phyloP scores from a whole-genome alignment of 2,113 vertebrate genomes.

The Ptilorrhoa leucosticta region DNA sequence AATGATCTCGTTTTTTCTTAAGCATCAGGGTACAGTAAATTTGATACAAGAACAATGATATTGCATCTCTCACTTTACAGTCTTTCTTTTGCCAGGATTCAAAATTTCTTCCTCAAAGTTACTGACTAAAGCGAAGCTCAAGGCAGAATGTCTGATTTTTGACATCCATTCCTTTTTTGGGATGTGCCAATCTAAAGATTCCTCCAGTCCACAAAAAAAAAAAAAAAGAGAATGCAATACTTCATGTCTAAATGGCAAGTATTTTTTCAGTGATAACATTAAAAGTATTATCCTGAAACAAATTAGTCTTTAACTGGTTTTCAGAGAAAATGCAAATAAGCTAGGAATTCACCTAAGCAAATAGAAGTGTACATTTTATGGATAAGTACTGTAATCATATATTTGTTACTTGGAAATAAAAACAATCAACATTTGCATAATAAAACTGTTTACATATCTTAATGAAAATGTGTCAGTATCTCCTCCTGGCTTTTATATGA shows the following conservation, averaged over 20 bases:
- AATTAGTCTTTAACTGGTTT: not conserved
- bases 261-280: not conserved
- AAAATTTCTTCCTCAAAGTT: not conserved
- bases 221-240: not conserved
- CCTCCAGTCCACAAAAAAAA: not conserved
- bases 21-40: not conserved
- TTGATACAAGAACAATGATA: not conserved
- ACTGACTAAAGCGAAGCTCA: not conserved
- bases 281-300: not conserved
- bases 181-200: not conserved
- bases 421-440: not conserved
- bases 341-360: not conserved
- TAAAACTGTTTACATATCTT: not conserved
- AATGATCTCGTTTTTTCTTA: not conserved
- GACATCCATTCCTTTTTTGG: not conserved
- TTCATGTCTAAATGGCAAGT: not conserved
- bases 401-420: constrained; percentile 13
- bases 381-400: not conserved
- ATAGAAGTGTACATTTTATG: not conserved
- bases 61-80: not conserved
- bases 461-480: not conserved
- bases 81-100: not conserved
- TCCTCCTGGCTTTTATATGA: not conserved
- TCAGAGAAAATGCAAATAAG: not conserved
- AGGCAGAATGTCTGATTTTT: not conserved